phyloP scores from a whole-genome alignment of 2,113 vertebrate species.

The Microcebus tavaratra region DNA sequence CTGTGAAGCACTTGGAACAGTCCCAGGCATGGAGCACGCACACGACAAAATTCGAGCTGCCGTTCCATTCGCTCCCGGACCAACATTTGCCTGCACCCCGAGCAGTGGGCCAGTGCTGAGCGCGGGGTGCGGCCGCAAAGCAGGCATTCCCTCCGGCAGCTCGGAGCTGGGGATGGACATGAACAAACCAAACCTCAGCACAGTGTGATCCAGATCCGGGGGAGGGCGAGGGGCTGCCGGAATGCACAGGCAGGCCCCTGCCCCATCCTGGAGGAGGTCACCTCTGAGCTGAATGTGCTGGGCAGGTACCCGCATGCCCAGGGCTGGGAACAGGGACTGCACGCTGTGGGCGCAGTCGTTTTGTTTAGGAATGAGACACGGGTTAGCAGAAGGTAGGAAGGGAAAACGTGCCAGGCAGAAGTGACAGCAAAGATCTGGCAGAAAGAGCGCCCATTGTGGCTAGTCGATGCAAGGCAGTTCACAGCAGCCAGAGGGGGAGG shows the following conservation, averaged over 20 bases:
- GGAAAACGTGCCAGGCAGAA: fast-evolving
- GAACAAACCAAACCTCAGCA: neutral
- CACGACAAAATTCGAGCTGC: fast-evolving
- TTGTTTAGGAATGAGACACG: fast-evolving
- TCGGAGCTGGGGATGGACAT: neutral
- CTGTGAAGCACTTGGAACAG: neutral
- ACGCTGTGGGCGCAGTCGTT: fast-evolving
- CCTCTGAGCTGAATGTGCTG: neutral
- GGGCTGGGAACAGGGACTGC: neutral
- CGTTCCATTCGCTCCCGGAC: fast-evolving
- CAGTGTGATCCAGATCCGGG: neutral
- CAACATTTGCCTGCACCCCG: neutral
- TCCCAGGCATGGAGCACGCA: fast-evolving
- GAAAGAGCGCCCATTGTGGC: fast-evolving
- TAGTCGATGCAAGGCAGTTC: fast-evolving
- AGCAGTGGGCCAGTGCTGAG: fast-evolving
- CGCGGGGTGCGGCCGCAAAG: neutral
- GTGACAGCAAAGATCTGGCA: neutral
- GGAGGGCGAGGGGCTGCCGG: neutral
- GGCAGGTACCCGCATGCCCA: fast-evolving
- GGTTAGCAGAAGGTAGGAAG: neutral
- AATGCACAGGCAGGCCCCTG: neutral
- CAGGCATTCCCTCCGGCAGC: neutral
- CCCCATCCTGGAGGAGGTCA: neutral
- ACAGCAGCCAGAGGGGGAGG: neutral